Evolutionary conservation across 2,113 vertebrate genomes (phyloP).

Genomic region (Cavia porcellus): DNA sequence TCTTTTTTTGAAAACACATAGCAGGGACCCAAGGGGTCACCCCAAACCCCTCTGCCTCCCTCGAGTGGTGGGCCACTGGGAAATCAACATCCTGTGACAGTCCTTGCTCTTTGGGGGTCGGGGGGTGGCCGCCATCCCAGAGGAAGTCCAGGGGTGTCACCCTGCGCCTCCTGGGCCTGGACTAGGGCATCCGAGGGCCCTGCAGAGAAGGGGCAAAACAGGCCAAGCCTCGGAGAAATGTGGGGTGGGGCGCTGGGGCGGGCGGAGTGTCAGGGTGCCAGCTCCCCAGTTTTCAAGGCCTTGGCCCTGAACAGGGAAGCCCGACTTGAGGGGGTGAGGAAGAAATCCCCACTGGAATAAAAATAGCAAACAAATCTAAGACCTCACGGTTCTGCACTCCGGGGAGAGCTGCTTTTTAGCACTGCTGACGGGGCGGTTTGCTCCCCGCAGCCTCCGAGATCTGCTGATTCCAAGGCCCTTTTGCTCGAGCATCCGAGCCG

Average conservation of each 20-base stretch:
- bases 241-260: neutral
- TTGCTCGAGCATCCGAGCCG: neutral
- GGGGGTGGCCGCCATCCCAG: neutral
- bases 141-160: no score
- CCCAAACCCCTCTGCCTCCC: neutral
- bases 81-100: neutral
- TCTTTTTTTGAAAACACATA: neutral
- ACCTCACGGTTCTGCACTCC: neutral
- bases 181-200: neutral
- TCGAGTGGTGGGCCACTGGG: neutral
- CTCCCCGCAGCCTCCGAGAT: neutral
- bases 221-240: neutral
- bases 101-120: neutral
- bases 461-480: neutral
- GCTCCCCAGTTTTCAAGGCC: neutral
- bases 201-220: neutral
- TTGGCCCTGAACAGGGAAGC: conserved; percentile 26
- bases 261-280: neutral
- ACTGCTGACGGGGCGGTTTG: neutral
- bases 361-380: conserved; percentile 7
- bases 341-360: conserved; percentile 8
- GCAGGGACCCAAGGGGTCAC: neutral
- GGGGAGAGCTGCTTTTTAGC: neutral
- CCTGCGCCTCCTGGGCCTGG: neutral
- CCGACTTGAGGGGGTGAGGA: neutral